Base-by-base conservation (phyloP, 2,113 vertebrate species). In the Myanophis thanlyinensis region DNA sequence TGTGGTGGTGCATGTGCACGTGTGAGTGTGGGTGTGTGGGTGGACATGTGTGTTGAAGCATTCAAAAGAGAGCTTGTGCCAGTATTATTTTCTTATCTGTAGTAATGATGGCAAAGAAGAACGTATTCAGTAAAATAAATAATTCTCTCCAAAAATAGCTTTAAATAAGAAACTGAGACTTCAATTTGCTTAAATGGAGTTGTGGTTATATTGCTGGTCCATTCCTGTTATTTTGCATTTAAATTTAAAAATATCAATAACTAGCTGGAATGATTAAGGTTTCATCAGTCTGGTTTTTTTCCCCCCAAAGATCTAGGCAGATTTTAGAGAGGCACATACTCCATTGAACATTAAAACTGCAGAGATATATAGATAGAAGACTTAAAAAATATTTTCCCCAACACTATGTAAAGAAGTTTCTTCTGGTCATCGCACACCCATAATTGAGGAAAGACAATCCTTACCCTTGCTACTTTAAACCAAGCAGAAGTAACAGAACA, bases 401-500 rank as follows among this genome's bases (percentile, higher is more conserved):
- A 12, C 12, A 7, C 73, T 56, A 86, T 92, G 62, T 46, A 87
- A 92, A 90, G 8, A 62, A 20, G 25, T 48, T 94, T 96, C 48
- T 85, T 93, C 53, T 95, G 23, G 59, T 52, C 44, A 49, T 18
- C 53, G 11, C 6, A 54, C 91, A 90, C 49, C 23, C 4, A 11
- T 44, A 92, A 89, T 18, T 13, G 20, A 93, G 73, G 92, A 93
- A 86, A 40, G 20, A 23, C 88, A 25, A 62, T 92, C 30, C 80
- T 84, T 80, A 91, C 10, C 54, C 67, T 93, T 46, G 5, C 9
- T 62, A 85, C 46, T 92, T 94, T 92, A 94, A 93, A 95, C 0
- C 93, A 22, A 93, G 85, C 12, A 95, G 85, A 97, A 95, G 92
- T 94, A 94, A 92, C 44, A 85, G 48, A 94, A n/a, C 46, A 93